phyloP scores from a whole-genome alignment of 2,888 invertebrate genomes.

The Napeogenes sylphis region DNA sequence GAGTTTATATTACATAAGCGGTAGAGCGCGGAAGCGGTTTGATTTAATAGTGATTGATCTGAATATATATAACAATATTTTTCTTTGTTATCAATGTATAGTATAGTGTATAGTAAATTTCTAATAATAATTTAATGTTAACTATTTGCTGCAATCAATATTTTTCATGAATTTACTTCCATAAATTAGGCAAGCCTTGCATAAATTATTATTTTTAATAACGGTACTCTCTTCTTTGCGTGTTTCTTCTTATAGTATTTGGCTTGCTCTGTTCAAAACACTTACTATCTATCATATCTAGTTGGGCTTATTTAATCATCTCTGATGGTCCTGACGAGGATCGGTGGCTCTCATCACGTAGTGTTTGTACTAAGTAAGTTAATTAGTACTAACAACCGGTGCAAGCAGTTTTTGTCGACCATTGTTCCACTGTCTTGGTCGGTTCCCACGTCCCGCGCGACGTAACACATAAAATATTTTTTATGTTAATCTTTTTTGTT shows the following conservation, averaged over 20 bases:
- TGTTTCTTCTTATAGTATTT: no score
- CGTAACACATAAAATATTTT: conserved; percentile 33
- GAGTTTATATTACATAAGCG: conserved; percentile 1
- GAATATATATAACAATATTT: neutral
- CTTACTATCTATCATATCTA: no score
- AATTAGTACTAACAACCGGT: conserved; percentile 54
- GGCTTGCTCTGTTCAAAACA: no score
- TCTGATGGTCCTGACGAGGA: neutral
- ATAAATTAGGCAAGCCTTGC: no score
- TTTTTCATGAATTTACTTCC: no score
- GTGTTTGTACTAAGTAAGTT: conserved; percentile 38
- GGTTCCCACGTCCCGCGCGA: conserved; percentile 53
- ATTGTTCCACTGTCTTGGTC: conserved; percentile 44
- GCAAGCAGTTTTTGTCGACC: conserved; percentile 48
- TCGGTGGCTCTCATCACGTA: conserved; percentile 16
- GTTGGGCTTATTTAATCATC: no score
- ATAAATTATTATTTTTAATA: no score
- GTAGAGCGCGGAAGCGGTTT: conserved; percentile 15
- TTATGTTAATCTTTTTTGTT: conserved; percentile 30
- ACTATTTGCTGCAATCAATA: no score
- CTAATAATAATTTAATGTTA: no score
- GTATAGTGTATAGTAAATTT: no score
- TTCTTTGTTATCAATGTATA: no score
- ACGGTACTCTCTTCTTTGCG: no score
- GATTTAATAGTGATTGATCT: neutral